Conservation (phyloP, 2,888 invertebrate species). For the Drosophila falleni region DNA sequence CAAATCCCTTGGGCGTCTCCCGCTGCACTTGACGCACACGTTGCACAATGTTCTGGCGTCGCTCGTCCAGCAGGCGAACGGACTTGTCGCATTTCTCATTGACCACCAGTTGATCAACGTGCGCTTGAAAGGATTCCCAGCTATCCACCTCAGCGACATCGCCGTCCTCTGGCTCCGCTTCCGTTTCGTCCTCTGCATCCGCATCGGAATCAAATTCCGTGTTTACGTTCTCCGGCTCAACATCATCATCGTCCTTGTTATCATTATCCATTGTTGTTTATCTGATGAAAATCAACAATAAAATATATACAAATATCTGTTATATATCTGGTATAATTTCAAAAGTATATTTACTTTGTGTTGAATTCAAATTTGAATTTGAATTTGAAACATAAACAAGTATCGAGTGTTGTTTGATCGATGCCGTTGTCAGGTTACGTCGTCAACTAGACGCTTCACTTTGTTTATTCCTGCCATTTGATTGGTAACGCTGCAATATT, state of each 20-base stretch:
- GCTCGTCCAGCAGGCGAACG: constrained; percentile 48
- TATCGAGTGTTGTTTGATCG: constrained; percentile 10
- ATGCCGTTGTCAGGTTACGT: constrained; percentile 21
- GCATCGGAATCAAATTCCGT: constrained; percentile 14
- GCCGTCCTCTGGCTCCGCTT: constrained; percentile 27
- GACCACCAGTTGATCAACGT: constrained; percentile 50
- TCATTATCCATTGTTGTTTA: constrained; percentile 44
- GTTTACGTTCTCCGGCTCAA: constrained; percentile 36
- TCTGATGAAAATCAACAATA: background rate
- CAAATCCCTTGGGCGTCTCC: constrained; percentile 54
- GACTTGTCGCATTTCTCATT: constrained; percentile 57
- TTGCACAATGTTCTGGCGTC: constrained; percentile 49
- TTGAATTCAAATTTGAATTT: constrained; percentile 4
- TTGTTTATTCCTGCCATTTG: background rate
- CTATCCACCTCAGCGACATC: constrained; percentile 42
- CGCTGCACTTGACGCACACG: constrained; percentile 46
- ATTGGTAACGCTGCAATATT: background rate
- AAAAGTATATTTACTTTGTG: constrained; percentile 1
- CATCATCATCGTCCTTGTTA: constrained; percentile 61
- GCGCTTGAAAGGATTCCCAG: constrained; percentile 62
- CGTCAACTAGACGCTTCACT: background rate
- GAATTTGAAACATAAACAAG: constrained; percentile 2
- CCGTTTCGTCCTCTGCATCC: constrained; percentile 22
- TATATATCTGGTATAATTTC: background rate
- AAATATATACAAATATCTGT: constrained; percentile 6